A percentile compares a stretch with the other conserved stretches of the same genome.
phyloP scores from a whole-genome alignment of 2,113 vertebrate species.

The Sander vitreus region DNA sequence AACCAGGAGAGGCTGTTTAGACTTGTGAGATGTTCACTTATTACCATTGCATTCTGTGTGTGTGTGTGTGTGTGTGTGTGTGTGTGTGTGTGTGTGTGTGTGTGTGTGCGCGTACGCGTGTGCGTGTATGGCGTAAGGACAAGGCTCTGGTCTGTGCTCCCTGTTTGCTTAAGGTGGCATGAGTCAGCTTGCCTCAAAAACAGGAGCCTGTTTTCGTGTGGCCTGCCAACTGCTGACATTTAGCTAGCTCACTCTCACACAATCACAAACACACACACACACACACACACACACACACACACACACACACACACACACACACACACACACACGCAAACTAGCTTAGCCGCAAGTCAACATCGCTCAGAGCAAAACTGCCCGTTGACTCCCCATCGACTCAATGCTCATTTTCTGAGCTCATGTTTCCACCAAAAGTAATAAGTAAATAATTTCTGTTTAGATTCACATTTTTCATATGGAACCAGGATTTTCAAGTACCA shows the following conservation, averaged over 20 bases:
- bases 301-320: conserved; percentile 10
- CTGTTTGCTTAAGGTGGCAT: conserved; percentile 84
- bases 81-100: conserved; percentile 26
- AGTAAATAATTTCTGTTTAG: conserved; percentile 31
- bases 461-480: conserved; percentile 3
- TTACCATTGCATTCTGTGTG: conserved; percentile 56
- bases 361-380: conserved; percentile 19
- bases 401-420: conserved; percentile 55
- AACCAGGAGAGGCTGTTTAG: conserved; percentile 72
- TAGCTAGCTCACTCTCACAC: conserved; percentile 49
- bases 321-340: conserved; percentile 21
- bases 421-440: conserved; percentile 53
- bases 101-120: conserved; percentile 34
- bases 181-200: conserved; percentile 80
- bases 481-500: conserved; percentile 2
- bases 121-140: conserved; percentile 49
- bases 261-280: conserved; percentile 9
- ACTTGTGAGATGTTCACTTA: conserved; percentile 77
- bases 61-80: conserved; percentile 33
- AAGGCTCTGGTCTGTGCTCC: conserved; percentile 82
- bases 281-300: conserved; percentile 17
- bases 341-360: conserved; percentile 58
- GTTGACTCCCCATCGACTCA: conserved; percentile 32
- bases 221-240: conserved; percentile 78
- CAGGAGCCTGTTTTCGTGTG: conserved; percentile 78